These are phyloP conservation scores for Meteorus sp. DNA, from an alignment of 1,140 invertebrate genomes.

Conservation along the genomic window DNA sequence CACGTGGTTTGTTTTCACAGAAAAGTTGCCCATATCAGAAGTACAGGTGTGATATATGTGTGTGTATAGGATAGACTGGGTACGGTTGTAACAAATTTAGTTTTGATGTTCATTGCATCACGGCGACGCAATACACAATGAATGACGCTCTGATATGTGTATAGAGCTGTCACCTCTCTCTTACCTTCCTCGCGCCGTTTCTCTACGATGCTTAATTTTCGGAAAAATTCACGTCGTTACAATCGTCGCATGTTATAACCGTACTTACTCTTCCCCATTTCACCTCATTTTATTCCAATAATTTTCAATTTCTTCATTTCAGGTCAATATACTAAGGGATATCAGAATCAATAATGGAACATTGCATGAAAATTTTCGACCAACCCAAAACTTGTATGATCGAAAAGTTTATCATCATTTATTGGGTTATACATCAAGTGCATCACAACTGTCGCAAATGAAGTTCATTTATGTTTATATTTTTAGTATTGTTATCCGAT, in stretches of 20 bases:
- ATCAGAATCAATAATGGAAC: conserved; percentile 29
- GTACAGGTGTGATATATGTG: conserved; percentile 58
- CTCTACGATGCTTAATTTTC: too few relatives aligned
- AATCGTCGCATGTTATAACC: too few relatives aligned
- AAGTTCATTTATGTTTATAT: neutral
- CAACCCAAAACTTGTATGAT: conserved; percentile 30
- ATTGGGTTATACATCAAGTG: conserved; percentile 19
- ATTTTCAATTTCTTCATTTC: conserved; percentile 15
- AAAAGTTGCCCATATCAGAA: conserved; percentile 63
- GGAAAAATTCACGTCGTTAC: too few relatives aligned
- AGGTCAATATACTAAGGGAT: conserved; percentile 36
- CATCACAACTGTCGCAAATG: neutral
- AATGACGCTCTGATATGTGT: neutral
- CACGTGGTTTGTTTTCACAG: conserved; percentile 71
- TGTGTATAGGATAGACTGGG: too few relatives aligned
- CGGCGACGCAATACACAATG: too few relatives aligned
- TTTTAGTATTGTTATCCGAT: neutral
- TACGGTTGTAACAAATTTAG: too few relatives aligned
- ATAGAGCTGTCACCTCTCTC: too few relatives aligned
- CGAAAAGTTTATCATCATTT: conserved; percentile 42
- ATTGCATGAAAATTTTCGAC: conserved; percentile 37
- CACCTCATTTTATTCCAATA: neutral
- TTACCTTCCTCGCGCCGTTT: too few relatives aligned
- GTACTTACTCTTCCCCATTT: too few relatives aligned
- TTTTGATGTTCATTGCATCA: too few relatives aligned